Evolutionary conservation across 2,888 invertebrate genomes (phyloP), one percentile per base, ranked within the genome.

Genomic region (Blomia tropicalis): DNA sequence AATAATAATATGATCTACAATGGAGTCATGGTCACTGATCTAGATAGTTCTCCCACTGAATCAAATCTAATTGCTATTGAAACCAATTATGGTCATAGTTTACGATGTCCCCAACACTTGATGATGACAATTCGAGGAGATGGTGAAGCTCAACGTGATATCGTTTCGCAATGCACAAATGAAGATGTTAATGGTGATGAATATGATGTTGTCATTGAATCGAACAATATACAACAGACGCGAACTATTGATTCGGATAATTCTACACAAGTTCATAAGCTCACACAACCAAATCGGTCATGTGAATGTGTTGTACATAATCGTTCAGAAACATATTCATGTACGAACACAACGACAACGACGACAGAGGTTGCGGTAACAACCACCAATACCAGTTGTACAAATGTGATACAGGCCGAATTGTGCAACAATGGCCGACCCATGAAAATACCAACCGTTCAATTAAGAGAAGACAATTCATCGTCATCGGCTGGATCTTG

Each of bases 1-100:
- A 41, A 14, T 17, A 41, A 14, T 41, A 41, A n/a, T 41, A n/a
- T n/a, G n/a, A 14, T 41, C 41, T 14, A 47, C 27, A 7, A 7
- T n/a, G 22, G 51, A 11, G 51, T 36, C 7, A 36, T 36, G 7
- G 36, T 36, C 7, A 36, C 51, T 11, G 51, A 25, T 47, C n/a
- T 17, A 7, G 36, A 47, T 47, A 7, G 51, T 7, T 27, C n/a
- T 7, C 11, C 51, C 5, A 47, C 7, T 47, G 51, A 47, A 11
- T 47, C 51, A n/a, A 47, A 22, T 47, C 23, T 47, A 47, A 47
- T 47, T 47, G 51, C 51, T 7, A 47, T 47, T 47, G 51, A 47
- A 7, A 47, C 51, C 51, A 47, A 47, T 47, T 47, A 47, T 27
- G 5, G 51, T n/a, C 51, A 19, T n/a, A 47, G 17, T 36, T 7